Evolutionary conservation across 2,888 invertebrate species (phyloP).

Genomic region (Encarsia formosa): DNA sequence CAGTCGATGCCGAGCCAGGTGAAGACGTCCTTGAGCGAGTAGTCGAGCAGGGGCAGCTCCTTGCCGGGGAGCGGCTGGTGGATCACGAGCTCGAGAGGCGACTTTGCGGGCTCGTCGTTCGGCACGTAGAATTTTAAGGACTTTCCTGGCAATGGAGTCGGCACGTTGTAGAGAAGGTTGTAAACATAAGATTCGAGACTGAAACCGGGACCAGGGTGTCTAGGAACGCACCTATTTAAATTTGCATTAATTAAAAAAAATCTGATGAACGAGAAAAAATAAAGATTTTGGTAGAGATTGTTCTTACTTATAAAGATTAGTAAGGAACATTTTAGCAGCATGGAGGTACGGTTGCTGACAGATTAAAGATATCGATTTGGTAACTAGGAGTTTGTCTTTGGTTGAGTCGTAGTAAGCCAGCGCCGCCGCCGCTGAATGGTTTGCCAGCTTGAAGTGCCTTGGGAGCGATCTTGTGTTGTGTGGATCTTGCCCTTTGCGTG

Average conservation of each 20-base stretch:
- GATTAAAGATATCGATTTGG: slow-evolving; percentile 90
- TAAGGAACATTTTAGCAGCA: slow-evolving; percentile 80
- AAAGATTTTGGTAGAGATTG: neutral
- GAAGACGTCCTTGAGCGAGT: slow-evolving; percentile 84
- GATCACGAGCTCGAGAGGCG: slow-evolving; percentile 57
- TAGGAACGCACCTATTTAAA: slow-evolving; percentile 66
- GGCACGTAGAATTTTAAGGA: slow-evolving; percentile 60
- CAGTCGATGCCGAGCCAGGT: slow-evolving; percentile 85
- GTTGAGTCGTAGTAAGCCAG: slow-evolving; percentile 87
- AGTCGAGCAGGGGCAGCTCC: slow-evolving; percentile 93
- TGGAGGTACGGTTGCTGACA: slow-evolving; percentile 88
- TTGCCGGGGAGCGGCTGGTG: slow-evolving; percentile 72
- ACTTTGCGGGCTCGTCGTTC: slow-evolving; percentile 48
- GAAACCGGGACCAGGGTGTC: slow-evolving; percentile 70
- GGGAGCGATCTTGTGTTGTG: slow-evolving; percentile 81
- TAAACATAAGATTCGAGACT: slow-evolving; percentile 93
- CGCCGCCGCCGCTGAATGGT: slow-evolving; percentile 71
- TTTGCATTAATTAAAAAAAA: neutral
- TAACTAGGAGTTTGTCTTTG: slow-evolving; percentile 91
- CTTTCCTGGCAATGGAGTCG: slow-evolving; percentile 83
- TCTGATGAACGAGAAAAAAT: neutral
- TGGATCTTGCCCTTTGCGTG: slow-evolving; percentile 54
- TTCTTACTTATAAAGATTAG: slow-evolving; percentile 77
- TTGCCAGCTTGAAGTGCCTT: slow-evolving; percentile 80
- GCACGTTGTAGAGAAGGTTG: slow-evolving; percentile 91